phyloP scores from a whole-genome alignment of 2,888 invertebrate species.

The Xanthia icteritia region DNA sequence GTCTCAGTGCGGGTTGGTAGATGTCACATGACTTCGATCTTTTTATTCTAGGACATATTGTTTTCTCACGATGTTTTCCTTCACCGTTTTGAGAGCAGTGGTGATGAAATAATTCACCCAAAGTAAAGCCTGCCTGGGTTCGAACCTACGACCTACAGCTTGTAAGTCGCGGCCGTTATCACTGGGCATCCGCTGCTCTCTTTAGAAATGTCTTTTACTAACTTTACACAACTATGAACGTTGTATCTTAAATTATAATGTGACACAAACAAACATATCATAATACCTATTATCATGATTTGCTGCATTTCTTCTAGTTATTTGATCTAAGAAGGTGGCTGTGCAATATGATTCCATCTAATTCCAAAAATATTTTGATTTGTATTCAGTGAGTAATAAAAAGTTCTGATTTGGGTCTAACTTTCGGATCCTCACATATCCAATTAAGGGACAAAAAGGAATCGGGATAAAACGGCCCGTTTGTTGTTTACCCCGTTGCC shows the following conservation, averaged over 20 bases:
- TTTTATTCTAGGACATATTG: too few species aligned
- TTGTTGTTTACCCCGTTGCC: too few species aligned
- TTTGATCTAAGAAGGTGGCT: background rate
- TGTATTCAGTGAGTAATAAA: background rate
- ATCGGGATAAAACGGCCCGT: constrained; percentile 6
- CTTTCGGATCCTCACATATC: background rate
- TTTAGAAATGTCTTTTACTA: background rate
- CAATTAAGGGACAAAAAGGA: constrained; percentile 9
- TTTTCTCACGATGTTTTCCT: too few species aligned
- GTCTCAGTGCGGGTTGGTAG: too few species aligned
- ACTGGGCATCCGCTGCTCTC: too few species aligned
- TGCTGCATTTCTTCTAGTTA: background rate
- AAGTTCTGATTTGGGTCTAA: background rate
- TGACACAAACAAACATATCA: background rate
- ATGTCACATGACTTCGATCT: too few species aligned
- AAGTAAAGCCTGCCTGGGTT: too few species aligned
- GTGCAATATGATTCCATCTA: background rate
- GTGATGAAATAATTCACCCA: too few species aligned
- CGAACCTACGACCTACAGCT: too few species aligned
- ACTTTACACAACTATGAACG: background rate
- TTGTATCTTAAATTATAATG: background rate
- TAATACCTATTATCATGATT: background rate
- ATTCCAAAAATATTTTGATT: background rate
- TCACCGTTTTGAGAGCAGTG: too few species aligned
- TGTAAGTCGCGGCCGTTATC: too few species aligned